Evolutionary conservation across 2,888 invertebrate species (phyloP).

Genomic region (Amphimallon solstitiale): DNA sequence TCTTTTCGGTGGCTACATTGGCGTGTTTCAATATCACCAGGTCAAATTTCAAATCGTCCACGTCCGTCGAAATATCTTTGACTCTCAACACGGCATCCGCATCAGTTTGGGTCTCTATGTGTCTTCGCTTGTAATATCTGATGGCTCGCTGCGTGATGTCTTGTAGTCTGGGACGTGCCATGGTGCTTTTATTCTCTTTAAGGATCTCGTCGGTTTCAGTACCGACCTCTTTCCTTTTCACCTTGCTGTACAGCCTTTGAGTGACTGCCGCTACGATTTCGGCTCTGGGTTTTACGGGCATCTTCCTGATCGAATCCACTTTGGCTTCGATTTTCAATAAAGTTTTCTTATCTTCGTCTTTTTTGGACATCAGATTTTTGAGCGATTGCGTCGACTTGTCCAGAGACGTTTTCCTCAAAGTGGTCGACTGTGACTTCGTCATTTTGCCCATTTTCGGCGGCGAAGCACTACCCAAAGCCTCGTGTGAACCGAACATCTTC

Average conservation of each 20-base stretch:
- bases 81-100: constrained; percentile 64
- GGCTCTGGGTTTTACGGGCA: constrained; percentile 66
- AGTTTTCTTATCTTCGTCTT: constrained; percentile 30
- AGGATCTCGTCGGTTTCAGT: constrained; percentile 56
- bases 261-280: constrained; percentile 79
- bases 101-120: constrained; percentile 70
- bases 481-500: constrained; percentile 51
- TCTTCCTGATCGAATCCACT: constrained; percentile 52
- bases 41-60: constrained; percentile 66
- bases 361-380: constrained; percentile 31
- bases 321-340: constrained; percentile 51
- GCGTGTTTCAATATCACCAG: constrained; percentile 58
- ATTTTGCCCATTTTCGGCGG: constrained; percentile 56
- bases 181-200: constrained; percentile 37
- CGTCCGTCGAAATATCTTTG: constrained; percentile 69
- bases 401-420: constrained; percentile 50
- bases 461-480: constrained; percentile 45
- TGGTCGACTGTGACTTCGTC: constrained; percentile 45
- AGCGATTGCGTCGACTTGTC: constrained; percentile 47
- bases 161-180: constrained; percentile 67
- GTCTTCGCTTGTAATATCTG: constrained; percentile 65
- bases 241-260: constrained; percentile 72
- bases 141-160: constrained; percentile 71
- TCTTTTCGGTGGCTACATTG: constrained; percentile 60
- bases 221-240: constrained; percentile 65